Evolutionary conservation across 1,140 invertebrate species (phyloP).

Genomic region (Euwallacea similis): DNA sequence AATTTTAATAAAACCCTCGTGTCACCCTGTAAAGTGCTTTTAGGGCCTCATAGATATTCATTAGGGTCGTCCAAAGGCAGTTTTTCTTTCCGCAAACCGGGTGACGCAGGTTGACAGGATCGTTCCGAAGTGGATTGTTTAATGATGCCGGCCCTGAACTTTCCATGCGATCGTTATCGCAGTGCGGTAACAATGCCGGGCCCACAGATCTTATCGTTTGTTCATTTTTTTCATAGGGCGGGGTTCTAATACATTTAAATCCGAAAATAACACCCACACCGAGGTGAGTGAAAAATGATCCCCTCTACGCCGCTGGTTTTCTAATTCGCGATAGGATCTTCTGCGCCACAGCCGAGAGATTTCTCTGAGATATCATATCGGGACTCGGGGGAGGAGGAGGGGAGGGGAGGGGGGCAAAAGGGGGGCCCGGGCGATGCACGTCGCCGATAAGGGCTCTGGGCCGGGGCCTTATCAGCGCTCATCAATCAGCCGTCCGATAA

Average conservation of each 20-base stretch:
- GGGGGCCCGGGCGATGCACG: constrained; percentile 24
- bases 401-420: constrained; percentile 21
- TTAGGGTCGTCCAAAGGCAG: neutral
- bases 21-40: constrained; percentile 6
- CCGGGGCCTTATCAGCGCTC: constrained; percentile 47
- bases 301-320: constrained; percentile 15
- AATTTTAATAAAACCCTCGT: constrained; percentile 14
- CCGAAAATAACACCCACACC: neutral
- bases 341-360: constrained; percentile 28
- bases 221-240: neutral
- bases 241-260: neutral
- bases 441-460: constrained; percentile 46
- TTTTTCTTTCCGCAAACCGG: constrained; percentile 3
- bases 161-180: neutral
- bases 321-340: constrained; percentile 32
- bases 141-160: neutral
- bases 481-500: constrained; percentile 43
- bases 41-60: constrained; percentile 9
- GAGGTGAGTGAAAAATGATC: no score
- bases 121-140: neutral
- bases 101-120: neutral
- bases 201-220: neutral
- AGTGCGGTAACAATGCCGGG: neutral
- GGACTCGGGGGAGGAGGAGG: constrained; percentile 2
- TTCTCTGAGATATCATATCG: constrained; percentile 25